These are phyloP conservation scores for Halcyon chelicuti DNA, from an alignment of 2,797 vertebrate genomes.

Conservation along the genomic window DNA sequence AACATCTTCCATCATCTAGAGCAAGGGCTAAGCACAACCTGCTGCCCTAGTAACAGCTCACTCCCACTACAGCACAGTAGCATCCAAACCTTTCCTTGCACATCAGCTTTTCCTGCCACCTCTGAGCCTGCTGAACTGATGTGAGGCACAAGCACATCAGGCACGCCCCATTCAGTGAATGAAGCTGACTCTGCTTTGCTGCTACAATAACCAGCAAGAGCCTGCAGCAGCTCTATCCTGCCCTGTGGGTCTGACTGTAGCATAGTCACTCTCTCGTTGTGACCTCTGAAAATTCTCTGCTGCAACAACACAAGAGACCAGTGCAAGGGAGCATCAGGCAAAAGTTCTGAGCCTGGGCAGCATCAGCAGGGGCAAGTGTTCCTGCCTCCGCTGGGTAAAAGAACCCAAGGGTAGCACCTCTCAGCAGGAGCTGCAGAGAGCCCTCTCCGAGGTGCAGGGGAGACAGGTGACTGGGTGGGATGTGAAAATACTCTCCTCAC, in stretches of 20 bases:
- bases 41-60: neutral
- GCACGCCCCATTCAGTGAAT: neutral
- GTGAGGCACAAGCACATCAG: neutral
- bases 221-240: neutral
- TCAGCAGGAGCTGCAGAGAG: neutral
- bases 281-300: neutral
- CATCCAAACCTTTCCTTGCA: neutral
- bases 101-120: neutral
- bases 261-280: neutral
- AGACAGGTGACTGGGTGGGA: neutral
- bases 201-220: neutral
- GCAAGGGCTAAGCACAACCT: neutral
- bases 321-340: neutral
- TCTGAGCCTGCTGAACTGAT: neutral
- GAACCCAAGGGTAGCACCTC: neutral
- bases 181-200: neutral
- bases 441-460: neutral
- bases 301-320: neutral
- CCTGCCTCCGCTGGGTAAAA: neutral
- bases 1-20: neutral
- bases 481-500: neutral
- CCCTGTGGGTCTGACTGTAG: neutral
- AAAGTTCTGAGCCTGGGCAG: neutral
- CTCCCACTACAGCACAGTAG: neutral
- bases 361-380: neutral